Base-by-base conservation (phyloP, 2,888 invertebrate genomes). In the Perithous albicinctus region DNA sequence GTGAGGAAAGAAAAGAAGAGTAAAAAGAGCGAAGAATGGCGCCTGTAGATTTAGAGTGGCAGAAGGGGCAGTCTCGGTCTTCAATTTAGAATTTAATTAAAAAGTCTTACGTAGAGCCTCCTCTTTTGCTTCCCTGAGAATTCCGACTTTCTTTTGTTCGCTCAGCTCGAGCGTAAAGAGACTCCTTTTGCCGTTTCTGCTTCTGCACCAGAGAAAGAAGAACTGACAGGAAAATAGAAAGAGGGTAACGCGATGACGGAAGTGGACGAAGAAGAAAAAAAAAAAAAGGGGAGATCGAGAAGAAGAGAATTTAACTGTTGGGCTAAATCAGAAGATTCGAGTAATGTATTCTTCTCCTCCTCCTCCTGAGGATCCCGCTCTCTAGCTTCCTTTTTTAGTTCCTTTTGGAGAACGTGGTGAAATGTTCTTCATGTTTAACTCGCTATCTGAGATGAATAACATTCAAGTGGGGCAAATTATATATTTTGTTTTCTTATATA, bases 11-110 rank as follows among this genome's bases (percentile, higher is more conserved):
- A n/a, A n/a, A n/a, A n/a, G n/a, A n/a, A n/a, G n/a, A n/a, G n/a
- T n/a, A 20, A 8, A 20, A 38, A 20, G 61, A 8, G 61, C 7
- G 38, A 61, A 63, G 20, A 35, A 35, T 46, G 23, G 67, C 29
- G 18, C n/a, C n/a, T n/a, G n/a, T n/a, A n/a, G n/a, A n/a, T n/a
- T n/a, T n/a, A n/a, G n/a, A n/a, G 51, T 8, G n/a, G 51, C 20
- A 29, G 20, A 32, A 20, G 38, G 66, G 70, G 12, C 35, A 61
- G 35, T n/a, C n/a, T 56, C 79, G 79, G 77, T 80, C 84, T 79
- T 82, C 84, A 82, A 84, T 84, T 84, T 84, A 82, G 84, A 80
- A 84, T 82, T 84, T 82, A 84, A 84, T 84, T 84, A 82, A 84
- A 84, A 84, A 74, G 82, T 80, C 84, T 84, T 80, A n/a, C n/a